Conservation (phyloP, 2,797 vertebrate genomes). For the Crax fasciolata region DNA sequence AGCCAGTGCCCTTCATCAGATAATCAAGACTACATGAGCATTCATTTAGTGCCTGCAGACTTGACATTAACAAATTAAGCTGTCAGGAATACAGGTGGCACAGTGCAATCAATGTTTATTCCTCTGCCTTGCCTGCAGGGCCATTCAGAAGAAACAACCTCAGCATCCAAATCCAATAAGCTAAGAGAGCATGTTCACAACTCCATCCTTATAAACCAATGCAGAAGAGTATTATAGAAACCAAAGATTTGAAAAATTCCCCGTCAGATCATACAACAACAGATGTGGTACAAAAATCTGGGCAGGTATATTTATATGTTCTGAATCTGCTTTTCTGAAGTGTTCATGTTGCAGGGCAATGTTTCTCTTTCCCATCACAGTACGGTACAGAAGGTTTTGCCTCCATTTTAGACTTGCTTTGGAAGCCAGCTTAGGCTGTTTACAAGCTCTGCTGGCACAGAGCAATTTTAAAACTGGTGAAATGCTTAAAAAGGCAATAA, state of each 20-base stretch:
- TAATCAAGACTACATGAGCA: neutral
- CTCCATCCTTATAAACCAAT: neutral
- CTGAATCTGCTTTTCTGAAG: neutral
- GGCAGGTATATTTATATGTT: neutral
- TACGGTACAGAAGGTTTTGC: neutral
- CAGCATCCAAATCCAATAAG: neutral
- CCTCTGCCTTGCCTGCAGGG: slow-evolving; percentile 21
- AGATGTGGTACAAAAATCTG: neutral
- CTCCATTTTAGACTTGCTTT: neutral
- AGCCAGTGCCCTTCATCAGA: slow-evolving; percentile 36
- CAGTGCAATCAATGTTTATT: slow-evolving; percentile 32
- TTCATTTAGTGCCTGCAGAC: neutral
- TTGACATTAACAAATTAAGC: slow-evolving; percentile 44
- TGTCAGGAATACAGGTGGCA: slow-evolving; percentile 49
- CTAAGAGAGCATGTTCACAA: neutral
- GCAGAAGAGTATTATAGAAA: neutral
- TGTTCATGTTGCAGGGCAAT: neutral
- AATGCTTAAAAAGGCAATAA: slow-evolving; percentile 55
- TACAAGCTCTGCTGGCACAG: neutral
- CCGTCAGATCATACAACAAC: neutral
- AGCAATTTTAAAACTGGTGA: neutral
- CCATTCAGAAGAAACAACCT: slow-evolving; percentile 15
- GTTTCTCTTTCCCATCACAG: neutral
- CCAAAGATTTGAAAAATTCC: neutral
- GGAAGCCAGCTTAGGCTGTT: neutral